Conservation (phyloP, 2,113 vertebrate genomes). For the Peromyscus leucopus region DNA sequence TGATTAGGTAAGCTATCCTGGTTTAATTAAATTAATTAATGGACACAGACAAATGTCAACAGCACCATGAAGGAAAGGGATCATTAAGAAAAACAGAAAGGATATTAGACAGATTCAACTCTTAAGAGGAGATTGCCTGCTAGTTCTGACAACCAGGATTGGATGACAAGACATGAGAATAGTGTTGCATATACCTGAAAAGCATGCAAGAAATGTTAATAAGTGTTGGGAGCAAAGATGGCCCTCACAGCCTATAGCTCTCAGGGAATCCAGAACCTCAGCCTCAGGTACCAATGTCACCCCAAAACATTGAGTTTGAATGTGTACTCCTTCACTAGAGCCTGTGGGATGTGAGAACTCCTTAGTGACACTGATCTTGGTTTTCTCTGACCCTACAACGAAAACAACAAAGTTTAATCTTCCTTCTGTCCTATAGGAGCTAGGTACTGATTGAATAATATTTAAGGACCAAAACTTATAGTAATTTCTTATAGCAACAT, state of each 20-base stretch:
- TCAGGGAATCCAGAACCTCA: not conserved
- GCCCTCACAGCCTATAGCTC: fast-evolving
- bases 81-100: not conserved
- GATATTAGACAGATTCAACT: not conserved
- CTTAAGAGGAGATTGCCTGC: not conserved
- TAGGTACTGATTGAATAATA: not conserved
- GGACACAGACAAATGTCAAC: not conserved
- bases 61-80: not conserved
- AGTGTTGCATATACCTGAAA: fast-evolving
- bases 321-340: not conserved
- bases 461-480: not conserved
- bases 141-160: fast-evolving
- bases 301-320: not conserved
- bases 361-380: not conserved
- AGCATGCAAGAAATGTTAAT: fast-evolving
- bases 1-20: not conserved
- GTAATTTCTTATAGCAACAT: not conserved
- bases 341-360: not conserved
- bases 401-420: not conserved
- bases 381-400: fast-evolving
- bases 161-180: fast-evolving
- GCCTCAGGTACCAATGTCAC: not conserved
- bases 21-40: not conserved
- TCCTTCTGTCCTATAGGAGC: not conserved
- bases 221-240: not conserved